Percentiles rank a stretch among this genome's conserved stretches.
phyloP scores from a whole-genome alignment of 2,888 invertebrate genomes.

The Drosophila eohydei region DNA sequence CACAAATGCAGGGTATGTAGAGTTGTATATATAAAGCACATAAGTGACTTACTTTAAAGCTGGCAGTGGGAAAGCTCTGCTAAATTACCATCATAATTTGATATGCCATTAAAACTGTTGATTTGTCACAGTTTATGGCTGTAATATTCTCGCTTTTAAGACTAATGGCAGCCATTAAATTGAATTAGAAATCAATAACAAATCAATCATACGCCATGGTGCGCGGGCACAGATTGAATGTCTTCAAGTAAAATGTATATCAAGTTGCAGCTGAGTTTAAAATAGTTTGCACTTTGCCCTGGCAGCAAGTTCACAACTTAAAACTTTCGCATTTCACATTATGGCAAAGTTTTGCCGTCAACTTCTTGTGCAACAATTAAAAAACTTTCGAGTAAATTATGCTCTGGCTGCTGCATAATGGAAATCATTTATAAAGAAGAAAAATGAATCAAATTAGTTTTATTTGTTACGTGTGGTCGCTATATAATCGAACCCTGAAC shows the following conservation, averaged over 20 bases:
- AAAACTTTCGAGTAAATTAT: slow-evolving; percentile 2
- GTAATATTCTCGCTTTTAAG: background rate
- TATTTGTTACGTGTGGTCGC: background rate
- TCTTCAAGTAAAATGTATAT: background rate
- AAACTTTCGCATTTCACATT: background rate
- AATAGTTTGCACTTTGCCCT: slow-evolving; percentile 4
- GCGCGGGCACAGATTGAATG: slow-evolving; percentile 2
- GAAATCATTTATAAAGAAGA: background rate
- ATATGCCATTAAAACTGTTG: slow-evolving; percentile 16
- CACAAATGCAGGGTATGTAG: background rate
- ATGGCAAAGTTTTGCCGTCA: background rate
- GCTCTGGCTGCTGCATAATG: background rate
- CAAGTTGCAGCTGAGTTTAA: slow-evolving; percentile 4
- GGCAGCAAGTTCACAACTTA: background rate
- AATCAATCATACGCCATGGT: slow-evolving; percentile 54
- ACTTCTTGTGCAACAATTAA: slow-evolving; percentile 10
- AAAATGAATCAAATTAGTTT: background rate
- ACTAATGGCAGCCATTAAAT: slow-evolving; percentile 18
- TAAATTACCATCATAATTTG: slow-evolving; percentile 11
- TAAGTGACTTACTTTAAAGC: background rate
- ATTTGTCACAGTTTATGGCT: slow-evolving; percentile 23
- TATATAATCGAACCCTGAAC: background rate
- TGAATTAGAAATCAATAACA: slow-evolving; percentile 33
- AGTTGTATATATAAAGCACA: background rate
- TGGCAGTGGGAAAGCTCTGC: no score